Evolutionary conservation across 2,888 invertebrate genomes (phyloP), one percentile per base, ranked within the genome.

Genomic region (Aphidoletes aphidimyza): DNA sequence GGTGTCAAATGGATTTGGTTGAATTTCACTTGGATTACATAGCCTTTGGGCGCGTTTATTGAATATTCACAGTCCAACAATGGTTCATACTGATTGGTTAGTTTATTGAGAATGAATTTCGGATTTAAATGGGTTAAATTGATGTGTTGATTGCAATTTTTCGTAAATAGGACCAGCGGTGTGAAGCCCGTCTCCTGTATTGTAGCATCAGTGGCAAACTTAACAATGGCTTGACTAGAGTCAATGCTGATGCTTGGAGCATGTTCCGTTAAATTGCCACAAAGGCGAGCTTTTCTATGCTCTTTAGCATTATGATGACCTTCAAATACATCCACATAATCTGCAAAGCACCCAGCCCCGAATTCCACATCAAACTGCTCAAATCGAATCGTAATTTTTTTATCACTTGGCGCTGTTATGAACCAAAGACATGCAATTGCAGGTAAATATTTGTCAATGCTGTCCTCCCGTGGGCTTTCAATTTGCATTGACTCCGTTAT

Each of bases 61-160:
- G 89, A 89, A 95, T 96, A 97, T 84, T 92, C 91, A 88, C 98
- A 98, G 86, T 96, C 94, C 86, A 96, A 90, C 86, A 92, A 90
- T 54, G 92, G 89, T 86, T 93, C 93, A 87, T 95, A 95, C 0
- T 89, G 89, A 0, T 91, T 90, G 34, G 89, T 89, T 34, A 90
- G 89, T 83, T 85, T 89, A 54, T 88, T 86, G 17, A 89, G 86
- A 5, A 89, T 88, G 85, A 89, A 88, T 0, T 89, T 87, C 6
- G 86, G 86, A 36, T 88, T 88, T 0, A 88, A 86, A 1, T 86
- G 30, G 0, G 90, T 91, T 85, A 95, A 87, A 85, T 92, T 90
- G n/a, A 95, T 89, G 1, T 87, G 88, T 78, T 95, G 95, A 81
- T 96, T 95, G 88, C 96, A 96, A 1, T 94, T 94, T 26, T 90